phyloP scores from a whole-genome alignment of 2,113 vertebrate species.

The Pseudois nayaur region DNA sequence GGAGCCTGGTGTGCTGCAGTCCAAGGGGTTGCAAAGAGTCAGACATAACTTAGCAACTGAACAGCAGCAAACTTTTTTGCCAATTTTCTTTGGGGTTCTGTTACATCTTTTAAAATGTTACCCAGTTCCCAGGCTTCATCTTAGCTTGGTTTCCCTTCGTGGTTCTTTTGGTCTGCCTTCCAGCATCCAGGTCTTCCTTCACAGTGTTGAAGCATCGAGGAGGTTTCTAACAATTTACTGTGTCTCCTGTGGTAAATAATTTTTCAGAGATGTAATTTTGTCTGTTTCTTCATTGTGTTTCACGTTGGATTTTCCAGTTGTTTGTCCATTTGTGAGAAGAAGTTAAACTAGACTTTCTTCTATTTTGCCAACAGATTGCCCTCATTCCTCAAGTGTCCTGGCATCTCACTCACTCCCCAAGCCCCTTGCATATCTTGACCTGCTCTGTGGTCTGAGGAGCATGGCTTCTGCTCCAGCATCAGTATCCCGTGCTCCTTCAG shows the following conservation, averaged over 20 bases:
- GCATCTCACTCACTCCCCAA: no score
- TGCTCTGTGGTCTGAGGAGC: neutral
- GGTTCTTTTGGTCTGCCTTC: neutral
- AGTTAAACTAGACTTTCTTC: slow-evolving; percentile 25
- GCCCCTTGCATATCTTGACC: neutral
- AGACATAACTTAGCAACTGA: neutral
- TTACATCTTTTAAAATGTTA: neutral
- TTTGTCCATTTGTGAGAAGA: neutral
- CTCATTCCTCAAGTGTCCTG: neutral
- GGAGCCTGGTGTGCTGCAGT: neutral
- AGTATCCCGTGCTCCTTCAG: neutral
- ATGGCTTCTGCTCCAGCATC: neutral
- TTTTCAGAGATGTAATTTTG: slow-evolving; percentile 15
- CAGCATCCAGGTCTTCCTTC: neutral
- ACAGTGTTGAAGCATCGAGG: neutral
- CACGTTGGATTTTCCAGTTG: neutral
- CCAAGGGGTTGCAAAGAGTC: neutral
- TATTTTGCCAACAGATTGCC: neutral
- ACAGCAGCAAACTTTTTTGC: neutral
- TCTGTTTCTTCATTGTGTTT: neutral
- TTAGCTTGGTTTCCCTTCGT: neutral
- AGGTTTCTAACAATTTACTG: slow-evolving; percentile 28
- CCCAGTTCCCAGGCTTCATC: neutral
- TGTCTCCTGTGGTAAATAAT: neutral
- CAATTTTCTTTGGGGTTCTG: neutral